Conservation (phyloP, 2,888 invertebrate genomes). For the Rotaria sp. region DNA sequence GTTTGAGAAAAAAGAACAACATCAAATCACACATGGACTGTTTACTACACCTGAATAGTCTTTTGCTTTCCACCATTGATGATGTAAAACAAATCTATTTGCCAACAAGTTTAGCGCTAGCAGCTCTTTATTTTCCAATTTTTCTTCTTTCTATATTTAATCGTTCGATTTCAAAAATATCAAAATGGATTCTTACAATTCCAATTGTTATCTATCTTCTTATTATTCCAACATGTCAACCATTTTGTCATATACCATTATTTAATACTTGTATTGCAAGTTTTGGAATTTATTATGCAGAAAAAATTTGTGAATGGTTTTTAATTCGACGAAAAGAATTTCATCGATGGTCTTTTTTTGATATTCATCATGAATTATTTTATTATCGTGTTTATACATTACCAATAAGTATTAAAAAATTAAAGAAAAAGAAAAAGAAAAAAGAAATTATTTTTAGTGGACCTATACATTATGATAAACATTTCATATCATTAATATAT, state of each 20-base stretch:
- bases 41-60: not conserved
- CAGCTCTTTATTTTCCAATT: not conserved
- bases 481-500: not conserved
- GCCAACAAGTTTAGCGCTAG: not conserved
- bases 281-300: not conserved
- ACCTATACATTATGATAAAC: not conserved
- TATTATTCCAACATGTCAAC: not conserved
- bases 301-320: not conserved
- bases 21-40: not conserved
- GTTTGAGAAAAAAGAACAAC: not conserved
- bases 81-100: not conserved
- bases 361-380: not conserved
- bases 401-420: not conserved
- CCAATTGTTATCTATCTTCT: not conserved
- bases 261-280: not conserved
- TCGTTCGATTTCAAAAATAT: not conserved
- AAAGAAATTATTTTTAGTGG: not conserved
- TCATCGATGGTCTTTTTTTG: not conserved
- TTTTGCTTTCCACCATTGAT: not conserved
- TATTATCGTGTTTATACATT: not conserved
- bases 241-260: not conserved
- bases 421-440: not conserved
- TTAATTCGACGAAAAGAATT: not conserved
- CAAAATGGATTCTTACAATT: not conserved
- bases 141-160: not conserved